phyloP scores from a whole-genome alignment of 2,888 invertebrate genomes.

The Crematogaster levior region DNA sequence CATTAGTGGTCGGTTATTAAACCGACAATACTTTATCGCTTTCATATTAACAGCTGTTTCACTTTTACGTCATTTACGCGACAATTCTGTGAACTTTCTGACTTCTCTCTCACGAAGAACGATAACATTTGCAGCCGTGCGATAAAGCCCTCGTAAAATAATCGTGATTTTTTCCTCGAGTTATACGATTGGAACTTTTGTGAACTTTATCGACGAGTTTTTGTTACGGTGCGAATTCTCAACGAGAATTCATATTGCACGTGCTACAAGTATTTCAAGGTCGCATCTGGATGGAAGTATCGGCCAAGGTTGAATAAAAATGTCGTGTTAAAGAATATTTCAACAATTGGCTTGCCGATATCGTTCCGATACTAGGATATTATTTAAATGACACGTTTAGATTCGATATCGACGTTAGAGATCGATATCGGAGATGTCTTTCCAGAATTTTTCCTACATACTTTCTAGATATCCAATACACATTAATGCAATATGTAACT shows the following conservation, averaged over 20 bases:
- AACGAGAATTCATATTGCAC: slow-evolving; percentile 31
- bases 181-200: slow-evolving; percentile 25
- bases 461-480: background rate
- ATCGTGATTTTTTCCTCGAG: slow-evolving; percentile 13
- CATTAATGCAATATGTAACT: background rate
- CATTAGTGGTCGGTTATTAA: background rate
- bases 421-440: no score
- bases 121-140: background rate
- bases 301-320: slow-evolving; percentile 46
- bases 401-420: background rate
- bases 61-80: background rate
- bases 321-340: background rate
- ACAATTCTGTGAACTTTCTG: background rate
- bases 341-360: slow-evolving; percentile 1
- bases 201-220: slow-evolving; percentile 15
- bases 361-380: background rate
- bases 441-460: no score
- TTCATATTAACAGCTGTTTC: background rate
- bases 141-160: background rate
- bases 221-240: slow-evolving; percentile 11
- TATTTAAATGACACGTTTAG: slow-evolving; percentile 1
- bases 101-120: background rate
- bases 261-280: slow-evolving; percentile 25
- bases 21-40: background rate
- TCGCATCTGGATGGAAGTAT: slow-evolving; percentile 14